A percentile compares a stretch with the other conserved stretches of the same genome.
phyloP scores from a whole-genome alignment of 1,140 invertebrate genomes.

The Riptortus pedestris region DNA sequence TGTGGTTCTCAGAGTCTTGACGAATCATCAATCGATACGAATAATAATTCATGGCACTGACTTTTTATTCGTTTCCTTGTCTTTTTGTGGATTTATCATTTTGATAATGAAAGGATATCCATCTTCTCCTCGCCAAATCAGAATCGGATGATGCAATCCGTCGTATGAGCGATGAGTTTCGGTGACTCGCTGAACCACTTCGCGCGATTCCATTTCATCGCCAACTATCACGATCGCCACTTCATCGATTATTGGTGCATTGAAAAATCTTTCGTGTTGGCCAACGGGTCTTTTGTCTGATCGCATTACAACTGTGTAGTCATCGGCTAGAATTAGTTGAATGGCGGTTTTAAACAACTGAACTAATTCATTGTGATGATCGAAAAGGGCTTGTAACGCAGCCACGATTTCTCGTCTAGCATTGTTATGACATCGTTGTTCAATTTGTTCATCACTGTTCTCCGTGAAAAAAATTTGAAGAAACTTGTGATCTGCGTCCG shows the following conservation, averaged over 20 bases:
- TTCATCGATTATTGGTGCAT: conserved; percentile 39
- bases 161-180: conserved; percentile 41
- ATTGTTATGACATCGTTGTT: conserved; percentile 29
- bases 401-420: conserved; percentile 35
- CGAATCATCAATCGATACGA: conserved; percentile 34
- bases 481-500: conserved; percentile 31
- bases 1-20: conserved; percentile 31
- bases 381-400: conserved; percentile 35
- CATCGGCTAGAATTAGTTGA: conserved; percentile 36
- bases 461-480: conserved; percentile 36
- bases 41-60: conserved; percentile 34
- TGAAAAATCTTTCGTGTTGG: conserved; percentile 38
- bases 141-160: conserved; percentile 40
- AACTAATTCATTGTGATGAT: conserved; percentile 37
- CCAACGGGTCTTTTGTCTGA: conserved; percentile 36
- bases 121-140: conserved; percentile 41
- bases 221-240: conserved; percentile 38
- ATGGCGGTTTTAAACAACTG: conserved; percentile 37
- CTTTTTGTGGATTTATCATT: conserved; percentile 13
- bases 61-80: conserved; percentile 30
- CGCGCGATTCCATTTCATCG: conserved; percentile 35
- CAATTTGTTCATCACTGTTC: neutral
- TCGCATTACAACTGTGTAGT: conserved; percentile 36
- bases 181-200: conserved; percentile 38
- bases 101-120: conserved; percentile 36